phyloP scores from a whole-genome alignment of 2,888 invertebrate species.

The Thalpophila matura region DNA sequence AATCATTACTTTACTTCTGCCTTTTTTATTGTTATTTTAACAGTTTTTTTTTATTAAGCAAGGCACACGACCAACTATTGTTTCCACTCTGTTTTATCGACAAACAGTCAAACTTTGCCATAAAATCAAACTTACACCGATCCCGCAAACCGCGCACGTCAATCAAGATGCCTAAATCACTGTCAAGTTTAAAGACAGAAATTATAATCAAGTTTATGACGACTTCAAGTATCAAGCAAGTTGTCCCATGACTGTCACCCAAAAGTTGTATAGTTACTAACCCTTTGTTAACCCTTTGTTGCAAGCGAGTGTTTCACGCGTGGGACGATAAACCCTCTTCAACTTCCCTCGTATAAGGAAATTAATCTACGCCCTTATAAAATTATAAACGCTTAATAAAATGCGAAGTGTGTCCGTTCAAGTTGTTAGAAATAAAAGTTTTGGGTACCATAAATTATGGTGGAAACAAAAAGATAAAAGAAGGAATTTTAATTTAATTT shows the following conservation, averaged over 20 bases:
- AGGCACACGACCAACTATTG: too few species aligned
- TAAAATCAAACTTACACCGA: neutral
- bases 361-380: constrained; percentile 53
- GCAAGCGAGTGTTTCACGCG: constrained; percentile 40
- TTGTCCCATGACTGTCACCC: constrained; percentile 47
- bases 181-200: constrained; percentile 39
- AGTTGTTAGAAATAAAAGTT: constrained; percentile 28
- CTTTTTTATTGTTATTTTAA: too few species aligned
- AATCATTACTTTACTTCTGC: too few species aligned
- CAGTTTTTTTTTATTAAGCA: too few species aligned
- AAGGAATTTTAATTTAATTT: neutral
- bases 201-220: constrained; percentile 47
- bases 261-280: constrained; percentile 47
- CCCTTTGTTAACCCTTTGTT: constrained; percentile 54
- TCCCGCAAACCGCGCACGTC: constrained; percentile 10
- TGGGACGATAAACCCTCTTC: constrained; percentile 51
- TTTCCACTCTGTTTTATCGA: too few species aligned
- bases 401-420: constrained; percentile 36
- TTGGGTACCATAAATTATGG: constrained; percentile 11
- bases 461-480: neutral
- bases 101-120: neutral
- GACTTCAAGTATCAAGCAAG: constrained; percentile 47
- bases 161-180: constrained; percentile 31
- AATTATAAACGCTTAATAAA: constrained; percentile 55
- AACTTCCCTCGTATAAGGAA: constrained; percentile 58